These are phyloP conservation scores for Bombus impatiens DNA, from an alignment of 1,140 invertebrate species.

Conservation along the genomic window DNA sequence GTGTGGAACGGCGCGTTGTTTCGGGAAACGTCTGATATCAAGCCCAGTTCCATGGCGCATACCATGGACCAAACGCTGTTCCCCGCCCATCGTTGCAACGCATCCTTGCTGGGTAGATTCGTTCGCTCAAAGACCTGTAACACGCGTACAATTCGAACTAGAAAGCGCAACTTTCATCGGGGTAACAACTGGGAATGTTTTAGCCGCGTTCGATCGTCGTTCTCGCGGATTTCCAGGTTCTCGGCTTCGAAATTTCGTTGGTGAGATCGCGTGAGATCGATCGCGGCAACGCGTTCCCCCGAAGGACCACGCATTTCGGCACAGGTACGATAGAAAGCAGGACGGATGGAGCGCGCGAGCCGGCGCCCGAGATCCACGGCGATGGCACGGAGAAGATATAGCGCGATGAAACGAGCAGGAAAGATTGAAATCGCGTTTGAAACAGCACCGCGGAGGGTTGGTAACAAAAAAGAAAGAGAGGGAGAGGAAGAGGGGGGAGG, in stretches of 20 bases:
- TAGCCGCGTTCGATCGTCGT: too few relatives aligned
- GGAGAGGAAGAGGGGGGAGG: neutral
- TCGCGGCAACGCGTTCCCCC: too few relatives aligned
- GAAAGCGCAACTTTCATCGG: too few relatives aligned
- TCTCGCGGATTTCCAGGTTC: too few relatives aligned
- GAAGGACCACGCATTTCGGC: too few relatives aligned
- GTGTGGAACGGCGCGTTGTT: neutral
- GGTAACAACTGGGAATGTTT: too few relatives aligned
- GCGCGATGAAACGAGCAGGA: constrained; percentile 3
- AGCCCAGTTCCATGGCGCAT: constrained; percentile 60
- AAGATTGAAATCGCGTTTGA: constrained; percentile 57
- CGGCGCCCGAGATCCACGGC: neutral
- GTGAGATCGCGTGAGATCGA: too few relatives aligned
- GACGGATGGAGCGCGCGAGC: neutral
- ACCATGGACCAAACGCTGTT: constrained; percentile 58
- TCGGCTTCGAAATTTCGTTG: too few relatives aligned
- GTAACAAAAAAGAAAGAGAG: constrained; percentile 45
- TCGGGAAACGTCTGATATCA: constrained; percentile 17
- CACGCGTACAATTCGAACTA: neutral
- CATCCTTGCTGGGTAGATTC: neutral
- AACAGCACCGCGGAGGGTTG: constrained; percentile 49
- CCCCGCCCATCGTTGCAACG: constrained; percentile 35
- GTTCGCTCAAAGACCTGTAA: neutral
- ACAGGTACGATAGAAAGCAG: neutral
- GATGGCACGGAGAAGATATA: neutral